Evolutionary conservation across 2,888 invertebrate species (phyloP).

Genomic region (Strigamia crassipes): DNA sequence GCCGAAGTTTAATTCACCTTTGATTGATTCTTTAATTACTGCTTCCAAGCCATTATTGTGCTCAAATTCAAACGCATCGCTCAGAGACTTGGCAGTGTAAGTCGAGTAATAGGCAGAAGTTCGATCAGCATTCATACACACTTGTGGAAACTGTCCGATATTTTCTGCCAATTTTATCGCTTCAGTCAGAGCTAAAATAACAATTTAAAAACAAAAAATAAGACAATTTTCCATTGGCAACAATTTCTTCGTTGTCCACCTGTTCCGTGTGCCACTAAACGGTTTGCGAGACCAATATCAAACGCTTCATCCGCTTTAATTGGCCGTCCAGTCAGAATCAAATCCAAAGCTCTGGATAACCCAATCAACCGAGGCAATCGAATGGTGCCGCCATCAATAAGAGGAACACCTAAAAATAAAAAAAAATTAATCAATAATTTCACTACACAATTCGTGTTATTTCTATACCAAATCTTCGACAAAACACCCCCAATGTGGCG

Average conservation of each 20-base stretch:
- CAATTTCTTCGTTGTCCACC: constrained; percentile 62
- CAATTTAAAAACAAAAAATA: not conserved
- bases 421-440: too few relatives aligned
- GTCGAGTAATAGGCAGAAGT: constrained; percentile 68
- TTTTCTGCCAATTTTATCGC: constrained; percentile 61
- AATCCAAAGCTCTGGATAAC: constrained; percentile 80
- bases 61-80: constrained; percentile 72
- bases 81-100: constrained; percentile 69
- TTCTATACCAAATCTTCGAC: constrained; percentile 76
- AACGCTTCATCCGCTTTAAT: constrained; percentile 78
- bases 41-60: constrained; percentile 66
- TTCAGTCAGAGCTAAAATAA: constrained; percentile 55
- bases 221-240: not conserved
- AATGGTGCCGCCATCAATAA: constrained; percentile 80
- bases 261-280: constrained; percentile 80
- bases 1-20: constrained; percentile 53
- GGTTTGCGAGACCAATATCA: constrained; percentile 78
- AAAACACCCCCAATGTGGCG: constrained; percentile 81
- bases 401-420: constrained; percentile 70
- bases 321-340: constrained; percentile 84
- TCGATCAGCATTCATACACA: constrained; percentile 67
- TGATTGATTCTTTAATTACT: constrained; percentile 60
- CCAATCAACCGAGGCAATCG: constrained; percentile 82
- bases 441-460: too few relatives aligned
- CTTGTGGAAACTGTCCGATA: constrained; percentile 79